Base-by-base conservation (phyloP, 2,113 vertebrate species). In the Saccopteryx leptura region DNA sequence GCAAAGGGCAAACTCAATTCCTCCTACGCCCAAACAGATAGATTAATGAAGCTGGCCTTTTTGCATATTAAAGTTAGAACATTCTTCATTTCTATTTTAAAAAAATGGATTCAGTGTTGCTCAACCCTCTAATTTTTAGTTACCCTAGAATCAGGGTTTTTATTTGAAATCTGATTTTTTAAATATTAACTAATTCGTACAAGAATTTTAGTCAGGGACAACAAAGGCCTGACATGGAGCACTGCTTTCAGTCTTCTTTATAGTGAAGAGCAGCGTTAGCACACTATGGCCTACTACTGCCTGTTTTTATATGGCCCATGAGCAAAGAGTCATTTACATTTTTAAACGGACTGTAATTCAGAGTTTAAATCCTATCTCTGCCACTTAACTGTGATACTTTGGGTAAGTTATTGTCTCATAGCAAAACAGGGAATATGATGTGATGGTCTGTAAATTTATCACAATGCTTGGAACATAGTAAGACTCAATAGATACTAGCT, bases 161-260 rank as follows among this genome's bases (percentile, higher is more conserved):
- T 68, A 85, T 80, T 90, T 85, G 31, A 81, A 91, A 71, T 71
- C 54, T 54, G 13, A 48, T 28, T 52, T 52, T 66, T 68, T 84
- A 58, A 68, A 58, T 94, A 75, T 75, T 82, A 79, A 46, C 76
- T 66, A 71, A 89, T 58, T 96, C 23, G 63, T 60, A 54, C 2
- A 56, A 24, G 65, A 83, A 87, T 91, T 94, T 90, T 33, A 90
- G 39, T 46, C n/a, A 89, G 19, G 91, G 78, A 5, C n/a, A 31
- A 3, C 21, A 2, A 84, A 13, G 24, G 2, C 33, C 19, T 75
- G 81, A 76, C 6, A 21, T 46, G 31, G 23, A 33, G 28, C 39
- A 52, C n/a, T 8, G 4, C 56, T 90, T 75, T 63, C 12, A 63
- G 12, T 85, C 65, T 91, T 28, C 28, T 69, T 93, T 95, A 46